Base-by-base conservation (phyloP, 2,113 vertebrate species). In the human (Homo sapiens) region DNA sequence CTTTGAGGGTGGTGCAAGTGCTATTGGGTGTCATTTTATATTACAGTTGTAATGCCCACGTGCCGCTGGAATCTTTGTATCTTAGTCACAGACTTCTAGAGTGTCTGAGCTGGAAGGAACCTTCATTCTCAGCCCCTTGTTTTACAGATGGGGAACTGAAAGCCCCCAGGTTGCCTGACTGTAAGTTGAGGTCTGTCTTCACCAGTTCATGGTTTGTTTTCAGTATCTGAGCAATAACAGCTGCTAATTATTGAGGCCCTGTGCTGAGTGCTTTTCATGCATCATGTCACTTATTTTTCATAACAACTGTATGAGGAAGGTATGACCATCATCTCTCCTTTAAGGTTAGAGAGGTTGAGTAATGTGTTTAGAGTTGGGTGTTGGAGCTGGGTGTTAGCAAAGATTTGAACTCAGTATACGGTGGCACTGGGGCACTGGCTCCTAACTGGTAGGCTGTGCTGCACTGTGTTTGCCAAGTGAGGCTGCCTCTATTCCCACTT, bases 91-190 rank as follows among this genome's bases (percentile, higher is more conserved):
- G 40, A 52, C 55, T 92, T 86, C 70, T 90, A 57, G 92, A 97
- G 45, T 55, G 83, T 50, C 38, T 6, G 17, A 76, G 16, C 20
- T 88, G 48, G n/a, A 73, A 78, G 55, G 30, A 87, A 75, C 3
- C 43, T 66, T 89, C 50, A 45, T 87, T 27, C 27, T 30, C 85
- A 97, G 30, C 35, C 35, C 59, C 25, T 84, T 17, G 1, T 83
- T 96, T 93, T 96, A 79, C 76, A 94, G 83, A 95, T 25, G 43
- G 50, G 89, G 87, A 94, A 95, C 89, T 76, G 86, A 93, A 94
- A 96, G 30, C 61, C 2, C 40, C 2, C 40, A 61, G 82, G 32
- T 66, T 66, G 64, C 75, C 50, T 17, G 38, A 96, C 22, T 55
- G 30, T 70, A 57, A 84, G 22, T 64, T 30, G 23, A 52, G 50